Base-by-base conservation (phyloP, 1,140 invertebrate species). In the Cotesia chilonis region DNA sequence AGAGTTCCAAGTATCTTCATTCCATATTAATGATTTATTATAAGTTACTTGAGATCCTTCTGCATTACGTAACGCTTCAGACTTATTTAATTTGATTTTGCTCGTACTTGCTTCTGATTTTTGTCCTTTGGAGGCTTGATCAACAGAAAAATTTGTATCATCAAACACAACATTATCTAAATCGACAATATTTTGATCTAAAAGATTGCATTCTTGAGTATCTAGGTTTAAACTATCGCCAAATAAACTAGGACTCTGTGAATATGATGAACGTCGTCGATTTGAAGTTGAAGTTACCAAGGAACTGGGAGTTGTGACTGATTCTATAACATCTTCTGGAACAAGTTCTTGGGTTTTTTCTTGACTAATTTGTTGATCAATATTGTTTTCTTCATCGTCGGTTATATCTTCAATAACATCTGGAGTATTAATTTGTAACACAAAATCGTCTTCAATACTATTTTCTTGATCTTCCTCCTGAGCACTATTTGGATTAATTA, bases 171-270 rank as follows among this genome's bases (percentile, higher is more conserved):
- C 72, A 4, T 79, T 66, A 61, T 78, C 72, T 1, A 76, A 77
- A 60, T 81, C 82, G 4, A 83, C 68, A 1, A 85, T 71, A 78
- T 87, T 87, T 76, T 85, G 77, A 6, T 87, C 85, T 10, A 87
- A 77, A 28, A 83, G 71, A 63, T 83, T 80, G 36, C 74, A 84
- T 37, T 85, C 79, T 67, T 85, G 84, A 3, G 78, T 80, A 66
- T 88, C 85, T 0, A 87, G 55, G 67, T 81, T 80, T 12, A 85
- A 79, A 74, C 81, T 86, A 41, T 86, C 84, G 7, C 78, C 81
- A 36, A 87, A 87, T 36, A 87, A 41, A 74, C 77, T 83, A 0
- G 79, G 82, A 76, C 85, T 86, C 37, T 72, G 59, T n/a, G 75
- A 73, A 5, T 66, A 57, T 35, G 75, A 57, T 35, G 75, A 70